Base-by-base conservation (phyloP, 1,140 invertebrate genomes). In the Cataglyphis hispanica region DNA sequence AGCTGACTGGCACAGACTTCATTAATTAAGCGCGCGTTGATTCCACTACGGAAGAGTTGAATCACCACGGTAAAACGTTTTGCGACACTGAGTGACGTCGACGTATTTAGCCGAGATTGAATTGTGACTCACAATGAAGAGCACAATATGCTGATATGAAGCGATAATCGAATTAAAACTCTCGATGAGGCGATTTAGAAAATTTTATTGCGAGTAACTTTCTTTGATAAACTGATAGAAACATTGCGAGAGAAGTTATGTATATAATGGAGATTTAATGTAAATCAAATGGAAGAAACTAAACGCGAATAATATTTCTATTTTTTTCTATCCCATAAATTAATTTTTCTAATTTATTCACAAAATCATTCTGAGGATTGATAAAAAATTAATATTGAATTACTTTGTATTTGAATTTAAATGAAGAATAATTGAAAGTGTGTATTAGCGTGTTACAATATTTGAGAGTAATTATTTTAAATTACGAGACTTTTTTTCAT, bases 11-110 rank as follows among this genome's bases (percentile, higher is more conserved):
- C 91, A 90, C 89, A 88, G 92, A 93, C 93, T 93, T 93, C 90
- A 91, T 93, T 93, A 93, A 93, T 93, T 92, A 93, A 92, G 90
- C 88, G 86, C 91, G 90, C 91, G 89, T 90, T 91, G 88, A 85
- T 91, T 86, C 77, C 88, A 92, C 90, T 92, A 92, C 90, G 86
- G 78, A 61, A 83, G 92, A 91, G 93, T 93, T 92, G 88, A 92
- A 93, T 93, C 90, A 86, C 84, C 64, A 84, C 85, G 69, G 76
- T 81, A 87, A 90, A 90, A 86, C 90, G 85, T 87, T 91, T 91
- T 70, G 88, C 66, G 77, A 69, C 77, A 83, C 75, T 86, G 58
- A 43, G 16, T 43, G 72, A 63, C 70, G 58, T 58, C 64, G 74
- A 70, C 74, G 69, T 69, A 63, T 84, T 81, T 61, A 86, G 25